Percentiles rank a stretch among this genome's conserved stretches.
Conservation (phyloP, 1,140 invertebrate species). For the Sipha flava region DNA sequence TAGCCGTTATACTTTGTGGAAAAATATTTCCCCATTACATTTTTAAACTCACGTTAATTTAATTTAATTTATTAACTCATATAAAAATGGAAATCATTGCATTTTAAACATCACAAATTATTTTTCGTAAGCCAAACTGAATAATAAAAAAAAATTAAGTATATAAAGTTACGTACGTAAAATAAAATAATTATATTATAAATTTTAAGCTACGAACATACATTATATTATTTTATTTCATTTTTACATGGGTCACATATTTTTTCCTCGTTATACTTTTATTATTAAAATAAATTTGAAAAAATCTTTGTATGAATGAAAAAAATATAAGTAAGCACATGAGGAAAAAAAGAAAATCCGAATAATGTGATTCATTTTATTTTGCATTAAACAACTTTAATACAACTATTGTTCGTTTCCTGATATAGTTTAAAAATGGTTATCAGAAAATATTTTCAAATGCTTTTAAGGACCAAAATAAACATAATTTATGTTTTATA, state of each 20-base stretch:
- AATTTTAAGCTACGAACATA: too few species aligned
- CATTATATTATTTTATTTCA: too few species aligned
- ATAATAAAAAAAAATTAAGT: too few species aligned
- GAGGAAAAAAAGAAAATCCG: not conserved
- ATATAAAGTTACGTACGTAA: too few species aligned
- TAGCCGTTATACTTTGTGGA: too few species aligned
- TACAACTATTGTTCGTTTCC: not conserved
- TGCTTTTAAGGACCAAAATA: slow-evolving; percentile 9
- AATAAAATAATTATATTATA: too few species aligned
- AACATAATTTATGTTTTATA: not conserved
- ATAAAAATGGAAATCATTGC: too few species aligned
- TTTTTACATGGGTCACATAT: not conserved
- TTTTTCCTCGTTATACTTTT: not conserved
- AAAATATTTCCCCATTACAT: too few species aligned
- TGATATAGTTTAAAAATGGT: not conserved
- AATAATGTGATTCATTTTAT: not conserved
- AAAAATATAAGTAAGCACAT: not conserved
- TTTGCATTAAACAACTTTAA: not conserved
- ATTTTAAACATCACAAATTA: too few species aligned
- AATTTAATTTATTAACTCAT: too few species aligned
- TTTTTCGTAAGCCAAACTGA: too few species aligned
- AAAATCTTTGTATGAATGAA: not conserved
- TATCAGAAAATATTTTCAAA: slow-evolving; percentile 13
- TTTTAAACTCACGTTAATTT: too few species aligned
- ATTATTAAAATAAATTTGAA: not conserved